A percentile compares a stretch with the other conserved stretches of the same genome.
Conservation (phyloP, 2,113 vertebrate genomes). For the Eptesicus fuscus region DNA sequence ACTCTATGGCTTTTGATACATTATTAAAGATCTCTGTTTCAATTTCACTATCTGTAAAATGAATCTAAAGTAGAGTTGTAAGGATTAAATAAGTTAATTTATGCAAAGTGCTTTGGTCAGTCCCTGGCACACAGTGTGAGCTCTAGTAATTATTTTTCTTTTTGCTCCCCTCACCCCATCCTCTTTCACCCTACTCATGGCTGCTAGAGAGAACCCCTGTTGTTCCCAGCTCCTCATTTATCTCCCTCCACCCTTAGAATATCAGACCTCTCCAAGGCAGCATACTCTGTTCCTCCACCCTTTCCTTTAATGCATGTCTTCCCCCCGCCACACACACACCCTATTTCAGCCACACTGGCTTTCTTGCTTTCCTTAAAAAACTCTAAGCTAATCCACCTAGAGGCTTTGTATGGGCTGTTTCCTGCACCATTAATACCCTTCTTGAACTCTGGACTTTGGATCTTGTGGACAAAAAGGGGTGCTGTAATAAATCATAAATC, state of each 20-base stretch:
- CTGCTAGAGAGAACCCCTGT: background rate
- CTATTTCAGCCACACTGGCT: background rate
- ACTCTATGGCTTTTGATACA: background rate
- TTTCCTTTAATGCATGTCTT: background rate
- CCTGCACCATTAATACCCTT: background rate
- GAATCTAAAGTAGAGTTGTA: background rate
- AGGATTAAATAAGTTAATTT: background rate
- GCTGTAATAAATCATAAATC: background rate
- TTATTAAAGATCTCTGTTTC: constrained; percentile 16
- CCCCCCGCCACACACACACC: too few relatives aligned
- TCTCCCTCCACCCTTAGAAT: background rate
- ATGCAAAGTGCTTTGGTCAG: background rate
- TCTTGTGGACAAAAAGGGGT: background rate
- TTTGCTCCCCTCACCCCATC: background rate
- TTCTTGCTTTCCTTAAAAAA: background rate
- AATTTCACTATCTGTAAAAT: background rate
- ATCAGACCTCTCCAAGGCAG: too few relatives aligned
- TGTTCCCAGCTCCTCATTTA: background rate
- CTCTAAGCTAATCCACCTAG: too few relatives aligned
- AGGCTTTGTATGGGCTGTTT: background rate
- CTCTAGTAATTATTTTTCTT: background rate
- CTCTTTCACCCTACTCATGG: background rate
- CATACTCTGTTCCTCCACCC: background rate
- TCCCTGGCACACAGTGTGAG: background rate
- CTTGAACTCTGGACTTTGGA: background rate